phyloP scores from a whole-genome alignment of 2,113 vertebrate genomes.

The Thunnus maccoyii region DNA sequence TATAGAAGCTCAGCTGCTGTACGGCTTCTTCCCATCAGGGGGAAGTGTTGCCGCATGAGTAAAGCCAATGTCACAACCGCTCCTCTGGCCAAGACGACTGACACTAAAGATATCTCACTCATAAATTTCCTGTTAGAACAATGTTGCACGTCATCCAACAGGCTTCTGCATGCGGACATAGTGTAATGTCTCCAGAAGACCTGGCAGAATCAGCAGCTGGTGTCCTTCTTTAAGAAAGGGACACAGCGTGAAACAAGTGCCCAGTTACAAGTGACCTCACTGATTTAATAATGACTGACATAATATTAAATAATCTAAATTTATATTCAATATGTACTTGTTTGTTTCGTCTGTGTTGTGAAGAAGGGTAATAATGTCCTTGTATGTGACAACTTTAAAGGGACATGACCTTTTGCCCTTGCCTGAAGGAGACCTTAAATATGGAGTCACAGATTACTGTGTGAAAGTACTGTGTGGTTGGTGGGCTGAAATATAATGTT shows the following conservation, averaged over 20 bases:
- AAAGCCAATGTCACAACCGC: background rate
- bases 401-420: constrained; percentile 29
- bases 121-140: constrained; percentile 66
- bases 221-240: constrained; percentile 58
- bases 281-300: background rate
- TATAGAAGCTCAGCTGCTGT: constrained; percentile 16
- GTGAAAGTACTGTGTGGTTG: background rate
- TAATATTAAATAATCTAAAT: background rate
- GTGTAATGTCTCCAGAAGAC: constrained; percentile 57
- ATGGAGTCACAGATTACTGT: background rate
- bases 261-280: background rate
- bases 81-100: constrained; percentile 39
- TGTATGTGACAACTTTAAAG: constrained; percentile 1
- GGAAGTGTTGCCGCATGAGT: constrained; percentile 50
- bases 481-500: background rate
- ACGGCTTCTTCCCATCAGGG: constrained; percentile 54
- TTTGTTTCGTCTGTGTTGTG: background rate
- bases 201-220: constrained; percentile 59
- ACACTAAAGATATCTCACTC: constrained; percentile 66
- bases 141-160: constrained; percentile 57
- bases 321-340: background rate
- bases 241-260: constrained; percentile 40
- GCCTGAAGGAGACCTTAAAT: constrained; percentile 23
- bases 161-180: constrained; percentile 30
- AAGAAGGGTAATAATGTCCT: background rate